Percentiles rank a stretch among this genome's conserved stretches.
Evolutionary conservation across 2,797 vertebrate genomes (phyloP).

Genomic region (Gouania willdenowi): DNA sequence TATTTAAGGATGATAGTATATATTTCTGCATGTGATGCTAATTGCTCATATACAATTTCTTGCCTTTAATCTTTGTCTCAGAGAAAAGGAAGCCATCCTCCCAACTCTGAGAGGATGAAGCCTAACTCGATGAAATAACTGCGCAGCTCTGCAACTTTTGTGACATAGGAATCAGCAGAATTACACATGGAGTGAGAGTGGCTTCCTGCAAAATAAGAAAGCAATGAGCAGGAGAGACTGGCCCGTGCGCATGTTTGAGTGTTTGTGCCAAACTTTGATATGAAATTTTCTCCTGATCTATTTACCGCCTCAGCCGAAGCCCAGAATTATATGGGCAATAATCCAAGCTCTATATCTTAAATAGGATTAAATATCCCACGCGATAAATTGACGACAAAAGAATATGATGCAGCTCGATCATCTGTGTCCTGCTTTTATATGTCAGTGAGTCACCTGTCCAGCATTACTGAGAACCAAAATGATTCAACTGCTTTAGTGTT

Average conservation of each 20-base stretch:
- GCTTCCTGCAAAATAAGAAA: slow-evolving; percentile 21
- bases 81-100: slow-evolving; percentile 22
- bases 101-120: slow-evolving; percentile 15
- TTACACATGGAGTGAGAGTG: slow-evolving; percentile 23
- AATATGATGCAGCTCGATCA: slow-evolving; percentile 33
- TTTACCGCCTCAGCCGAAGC: slow-evolving; percentile 67
- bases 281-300: slow-evolving; percentile 59
- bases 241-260: slow-evolving; percentile 7
- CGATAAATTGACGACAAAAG: slow-evolving; percentile 46
- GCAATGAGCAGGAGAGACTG: slow-evolving; percentile 25
- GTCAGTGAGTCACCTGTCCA: slow-evolving; percentile 27
- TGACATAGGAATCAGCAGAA: slow-evolving; percentile 60
- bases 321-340: slow-evolving; percentile 59
- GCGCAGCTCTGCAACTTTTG: slow-evolving; percentile 63
- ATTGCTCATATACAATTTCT: slow-evolving; percentile 25
- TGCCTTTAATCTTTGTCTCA: slow-evolving; percentile 34
- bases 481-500: neutral
- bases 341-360: slow-evolving; percentile 24
- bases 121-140: slow-evolving; percentile 67
- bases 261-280: slow-evolving; percentile 43
- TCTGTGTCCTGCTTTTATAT: slow-evolving; percentile 7
- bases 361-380: slow-evolving; percentile 43
- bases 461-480: neutral
- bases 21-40: no score
- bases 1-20: no score